Percentiles rank a stretch among this genome's conserved stretches.
phyloP scores from a whole-genome alignment of 2,113 vertebrate species.

The Aldabrachelys gigantea region DNA sequence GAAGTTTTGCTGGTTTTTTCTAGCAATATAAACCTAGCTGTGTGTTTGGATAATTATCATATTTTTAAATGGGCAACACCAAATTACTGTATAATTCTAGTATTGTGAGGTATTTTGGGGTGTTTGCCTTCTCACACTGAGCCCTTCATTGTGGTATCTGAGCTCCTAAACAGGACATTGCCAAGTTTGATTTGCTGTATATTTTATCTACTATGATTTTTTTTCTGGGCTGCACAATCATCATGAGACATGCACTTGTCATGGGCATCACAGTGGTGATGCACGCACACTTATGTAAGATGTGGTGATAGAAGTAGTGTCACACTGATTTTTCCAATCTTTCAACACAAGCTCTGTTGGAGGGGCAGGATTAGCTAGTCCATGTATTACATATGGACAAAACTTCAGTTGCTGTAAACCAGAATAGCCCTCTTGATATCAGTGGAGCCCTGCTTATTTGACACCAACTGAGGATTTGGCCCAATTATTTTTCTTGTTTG shows the following conservation, averaged over 20 bases:
- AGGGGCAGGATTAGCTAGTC: background rate
- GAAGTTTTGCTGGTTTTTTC: background rate
- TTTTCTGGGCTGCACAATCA: background rate
- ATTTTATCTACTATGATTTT: background rate
- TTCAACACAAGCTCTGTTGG: background rate
- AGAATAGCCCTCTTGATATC: background rate
- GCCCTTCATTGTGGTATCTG: background rate
- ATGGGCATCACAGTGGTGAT: background rate
- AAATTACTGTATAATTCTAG: background rate
- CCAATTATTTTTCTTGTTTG: background rate
- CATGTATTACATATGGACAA: constrained; percentile 1
- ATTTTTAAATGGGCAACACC: background rate
- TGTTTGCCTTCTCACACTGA: background rate
- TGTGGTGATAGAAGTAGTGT: background rate
- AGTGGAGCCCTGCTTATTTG: background rate
- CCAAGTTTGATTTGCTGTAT: background rate
- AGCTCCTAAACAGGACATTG: background rate
- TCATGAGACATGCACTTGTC: background rate
- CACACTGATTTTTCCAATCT: background rate
- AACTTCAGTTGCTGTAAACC: background rate
- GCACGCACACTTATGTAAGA: background rate
- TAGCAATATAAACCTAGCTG: background rate
- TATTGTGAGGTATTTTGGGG: background rate
- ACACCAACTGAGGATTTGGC: background rate
- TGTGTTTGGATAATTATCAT: background rate